Evolutionary conservation across 2,113 vertebrate species (phyloP), one percentile per base, ranked within the genome.

Genomic region (Calonectris borealis): DNA sequence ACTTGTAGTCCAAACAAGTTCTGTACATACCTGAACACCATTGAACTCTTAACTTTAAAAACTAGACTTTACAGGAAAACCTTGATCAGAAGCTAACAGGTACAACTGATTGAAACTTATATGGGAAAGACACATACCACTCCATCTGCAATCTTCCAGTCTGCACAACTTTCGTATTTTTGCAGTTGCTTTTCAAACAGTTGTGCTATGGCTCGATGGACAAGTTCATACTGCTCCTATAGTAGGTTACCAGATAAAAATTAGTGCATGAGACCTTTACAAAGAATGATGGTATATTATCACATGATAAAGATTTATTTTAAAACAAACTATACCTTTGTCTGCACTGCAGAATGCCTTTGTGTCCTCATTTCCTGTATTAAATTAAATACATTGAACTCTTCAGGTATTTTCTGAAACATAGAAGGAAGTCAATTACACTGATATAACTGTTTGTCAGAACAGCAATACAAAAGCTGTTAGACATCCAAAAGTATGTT

Each of bases 321-420:
- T 34, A 93, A 76, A 65, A 61, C 49, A 82, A 76, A 88, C 29
- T 6, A 38, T 97, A 99, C 99, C 99, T 99, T 99, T 40, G 99
- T 99, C 97, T 99, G 99, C 51, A 99, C 99, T 61, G 99, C 99
- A 68, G 99, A 99, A 98, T 99, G 99, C 55, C 99, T 98, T 83
- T 99, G 99, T 8, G 99, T 99, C 97, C 99, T 99, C 99, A 99
- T 99, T 98, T 99, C 99, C 97, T 99, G 99, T 96, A 99, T 99
- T 98, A 99, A 98, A 95, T 98, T 99, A 96, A 99, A 99, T 72
- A 99, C 99, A 83, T 99, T 99, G 98, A 99, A 99, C 94, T 99
- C 99, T 95, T 99, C 99, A 78, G 99, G 99, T 98, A 99, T 99
- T 98, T 99, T 99, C 99, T 99, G 94, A 82, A 98, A 97, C 16